Evolutionary conservation across 2,888 invertebrate species (phyloP).

Genomic region (Meghimatium bilineatum): DNA sequence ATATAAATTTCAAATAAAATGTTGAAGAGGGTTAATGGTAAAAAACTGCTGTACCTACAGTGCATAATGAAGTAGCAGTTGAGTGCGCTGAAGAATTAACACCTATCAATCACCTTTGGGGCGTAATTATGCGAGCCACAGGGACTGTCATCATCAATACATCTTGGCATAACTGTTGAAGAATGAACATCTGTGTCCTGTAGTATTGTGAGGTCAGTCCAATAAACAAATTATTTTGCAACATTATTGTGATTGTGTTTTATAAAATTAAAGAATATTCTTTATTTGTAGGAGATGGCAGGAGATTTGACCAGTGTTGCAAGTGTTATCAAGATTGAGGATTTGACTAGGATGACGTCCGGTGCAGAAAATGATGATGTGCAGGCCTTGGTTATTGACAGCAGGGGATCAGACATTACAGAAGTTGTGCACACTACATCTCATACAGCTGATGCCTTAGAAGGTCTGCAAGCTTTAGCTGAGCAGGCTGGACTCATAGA

Average conservation of each 20-base stretch:
- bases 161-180: no score
- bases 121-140: no score
- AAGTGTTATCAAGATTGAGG: constrained; percentile 62
- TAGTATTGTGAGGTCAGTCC: neutral
- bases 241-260: neutral
- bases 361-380: constrained; percentile 21
- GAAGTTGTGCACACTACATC: constrained; percentile 11
- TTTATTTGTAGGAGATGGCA: constrained; percentile 11
- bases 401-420: constrained; percentile 13
- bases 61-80: no score
- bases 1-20: no score
- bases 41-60: no score
- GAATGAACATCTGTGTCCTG: no score
- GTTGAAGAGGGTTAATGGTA: no score
- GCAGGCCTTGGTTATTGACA: constrained; percentile 40
- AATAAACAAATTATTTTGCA: neutral
- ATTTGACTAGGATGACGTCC: constrained; percentile 54
- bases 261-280: neutral
- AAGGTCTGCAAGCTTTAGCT: constrained; percentile 72
- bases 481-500: constrained; percentile 63
- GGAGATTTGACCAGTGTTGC: constrained; percentile 38
- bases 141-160: no score
- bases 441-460: constrained; percentile 71
- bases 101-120: no score
- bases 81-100: no score